Base-by-base conservation (phyloP, 1,140 invertebrate genomes). In the Scaptomyza hsui region DNA sequence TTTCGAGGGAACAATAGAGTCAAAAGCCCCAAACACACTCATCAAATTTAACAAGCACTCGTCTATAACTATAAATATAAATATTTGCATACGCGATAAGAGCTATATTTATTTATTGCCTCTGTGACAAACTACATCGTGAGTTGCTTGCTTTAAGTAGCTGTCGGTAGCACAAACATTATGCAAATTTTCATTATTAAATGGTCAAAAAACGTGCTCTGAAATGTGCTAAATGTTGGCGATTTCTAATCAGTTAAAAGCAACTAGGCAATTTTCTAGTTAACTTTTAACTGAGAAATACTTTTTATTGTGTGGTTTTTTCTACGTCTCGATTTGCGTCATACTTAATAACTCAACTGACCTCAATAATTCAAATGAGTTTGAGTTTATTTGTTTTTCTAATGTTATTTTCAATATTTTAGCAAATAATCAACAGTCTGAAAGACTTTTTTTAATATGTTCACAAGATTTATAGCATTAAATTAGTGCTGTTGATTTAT, bases 1-100 rank as follows among this genome's bases (percentile, higher is more conserved):
- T 45, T 60, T 26, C 9, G 10, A 3, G 13, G 19, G 16, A 47
- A 47, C 21, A 62, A 62, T 62, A 29, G 21, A 12, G n/a, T 39
- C 18, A 39, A 52, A 44, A 21, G 3, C 2, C 9, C 41, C 9
- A 44, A 24, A 37, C n/a, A 16, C 13, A 12, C 1, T 44, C 44
- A 45, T 19, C 15, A 53, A 62, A 3, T 26, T 13, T 29, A 19
- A 13, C 19, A 35, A 13, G 15, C 35, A 26, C 19, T 39, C 15
- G 9, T 12, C 47, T 26, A n/a, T n/a, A 10, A 19, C 15, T 10
- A 13, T 18, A 61, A 51, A 39, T 39, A 29, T 9, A 61, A 18
- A 18, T 51, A 48, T 61, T 29, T 21, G 19, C 41, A 47, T 45
- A 18, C 10, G 7, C 15, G 7, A 47, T 19, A 29, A 5, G n/a